Conservation (phyloP, 1,140 invertebrate genomes). For the Phenacoccus solenopsis region DNA sequence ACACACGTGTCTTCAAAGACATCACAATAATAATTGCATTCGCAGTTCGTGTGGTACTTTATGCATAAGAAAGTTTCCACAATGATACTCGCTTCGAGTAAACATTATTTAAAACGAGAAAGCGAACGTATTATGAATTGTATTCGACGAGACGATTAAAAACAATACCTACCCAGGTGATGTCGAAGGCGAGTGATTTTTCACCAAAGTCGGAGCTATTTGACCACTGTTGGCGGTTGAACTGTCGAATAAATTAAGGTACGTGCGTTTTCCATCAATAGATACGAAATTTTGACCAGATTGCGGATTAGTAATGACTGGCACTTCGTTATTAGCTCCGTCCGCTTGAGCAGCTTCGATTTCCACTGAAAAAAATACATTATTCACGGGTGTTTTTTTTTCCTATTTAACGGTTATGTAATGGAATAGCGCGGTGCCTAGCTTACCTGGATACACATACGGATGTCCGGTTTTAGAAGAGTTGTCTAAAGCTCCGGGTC, state of each 20-base stretch:
- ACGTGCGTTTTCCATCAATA: conserved; percentile 81
- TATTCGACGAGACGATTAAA: no score
- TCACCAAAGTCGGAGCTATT: neutral
- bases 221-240: neutral
- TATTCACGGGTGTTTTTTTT: no score
- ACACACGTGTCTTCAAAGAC: no score
- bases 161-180: conserved; percentile 19
- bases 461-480: conserved; percentile 38
- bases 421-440: no score
- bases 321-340: conserved; percentile 37
- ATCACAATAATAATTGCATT: no score
- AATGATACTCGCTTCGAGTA: no score
- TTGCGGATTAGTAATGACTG: conserved; percentile 61
- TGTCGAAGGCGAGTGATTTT: conserved; percentile 14
- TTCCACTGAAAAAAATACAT: conserved; percentile 28
- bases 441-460: conserved; percentile 40
- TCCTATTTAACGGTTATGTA: no score
- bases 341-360: conserved; percentile 31
- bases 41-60: no score
- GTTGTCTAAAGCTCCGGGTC: conserved; percentile 46
- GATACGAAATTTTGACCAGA: conserved; percentile 75
- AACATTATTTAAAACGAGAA: no score
- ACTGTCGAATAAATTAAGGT: conserved; percentile 63
- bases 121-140: no score
- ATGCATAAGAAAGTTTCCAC: no score